Evolutionary conservation across 2,888 invertebrate species (phyloP).

Genomic region (Zhuqinia jingwanae): DNA sequence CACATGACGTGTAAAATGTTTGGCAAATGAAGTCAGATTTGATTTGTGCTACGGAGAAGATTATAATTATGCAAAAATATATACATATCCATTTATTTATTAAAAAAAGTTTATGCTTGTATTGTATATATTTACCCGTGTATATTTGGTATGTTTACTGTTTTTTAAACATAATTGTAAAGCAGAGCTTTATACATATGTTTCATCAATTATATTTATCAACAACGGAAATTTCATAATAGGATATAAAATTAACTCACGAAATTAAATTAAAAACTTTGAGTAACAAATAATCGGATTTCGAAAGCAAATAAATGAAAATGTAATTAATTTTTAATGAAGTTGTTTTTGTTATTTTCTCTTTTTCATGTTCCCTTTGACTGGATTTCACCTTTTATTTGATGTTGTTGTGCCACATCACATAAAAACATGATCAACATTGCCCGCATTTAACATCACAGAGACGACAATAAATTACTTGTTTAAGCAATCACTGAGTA

Average conservation of each 20-base stretch:
- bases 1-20: too few relatives aligned
- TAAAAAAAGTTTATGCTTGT: too few relatives aligned
- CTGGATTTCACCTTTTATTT: neutral
- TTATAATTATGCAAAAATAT: too few relatives aligned
- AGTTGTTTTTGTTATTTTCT: constrained; percentile 15
- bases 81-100: too few relatives aligned
- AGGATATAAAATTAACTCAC: neutral
- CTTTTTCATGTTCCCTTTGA: constrained; percentile 11
- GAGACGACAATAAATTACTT: constrained; percentile 81
- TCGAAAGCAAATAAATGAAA: constrained; percentile 27
- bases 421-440: neutral
- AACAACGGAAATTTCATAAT: neutral
- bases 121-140: too few relatives aligned
- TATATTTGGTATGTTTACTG: too few relatives aligned
- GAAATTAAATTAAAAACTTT: constrained; percentile 51
- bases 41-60: neutral
- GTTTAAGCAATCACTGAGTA: constrained; percentile 80
- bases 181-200: too few relatives aligned
- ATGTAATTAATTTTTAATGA: constrained; percentile 50
- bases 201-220: neutral
- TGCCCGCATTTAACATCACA: constrained; percentile 67
- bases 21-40: neutral
- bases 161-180: too few relatives aligned
- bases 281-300: constrained; percentile 45
- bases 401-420: neutral